Conservation (phyloP, 2,113 vertebrate species). For the Agapornis roseicollis region DNA sequence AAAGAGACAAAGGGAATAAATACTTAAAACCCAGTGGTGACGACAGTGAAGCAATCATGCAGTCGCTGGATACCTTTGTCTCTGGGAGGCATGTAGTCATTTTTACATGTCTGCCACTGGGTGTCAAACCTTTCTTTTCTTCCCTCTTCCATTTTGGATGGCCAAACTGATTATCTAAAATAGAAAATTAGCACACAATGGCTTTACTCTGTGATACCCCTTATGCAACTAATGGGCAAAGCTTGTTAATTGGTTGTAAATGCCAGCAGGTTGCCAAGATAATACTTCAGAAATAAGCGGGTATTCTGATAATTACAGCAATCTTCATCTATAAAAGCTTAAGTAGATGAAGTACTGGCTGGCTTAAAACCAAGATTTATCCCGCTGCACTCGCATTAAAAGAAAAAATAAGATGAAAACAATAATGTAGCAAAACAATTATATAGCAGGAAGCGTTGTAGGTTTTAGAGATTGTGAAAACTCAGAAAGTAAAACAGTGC, state of each 20-base stretch:
- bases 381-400: conserved; percentile 92
- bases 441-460: conserved; percentile 88
- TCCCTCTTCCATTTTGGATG: conserved; percentile 81
- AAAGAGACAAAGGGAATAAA: conserved; percentile 82
- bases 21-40: conserved; percentile 80
- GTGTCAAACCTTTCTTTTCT: conserved; percentile 86
- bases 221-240: conserved; percentile 96
- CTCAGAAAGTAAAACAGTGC: conserved; percentile 87
- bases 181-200: conserved; percentile 92
- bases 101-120: conserved; percentile 82
- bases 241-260: conserved; percentile 99
- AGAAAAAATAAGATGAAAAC: conserved; percentile 85
- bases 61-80: conserved; percentile 83
- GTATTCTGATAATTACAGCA: conserved; percentile 99
- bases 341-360: conserved; percentile 89
- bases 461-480: conserved; percentile 87
- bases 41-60: conserved; percentile 77
- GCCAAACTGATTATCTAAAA: conserved; percentile 88
- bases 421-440: conserved; percentile 85
- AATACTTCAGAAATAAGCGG: conserved; percentile 99
- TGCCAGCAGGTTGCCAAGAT: conserved; percentile 95
- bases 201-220: conserved; percentile 84
- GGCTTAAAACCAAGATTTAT: conserved; percentile 89
- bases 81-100: conserved; percentile 78
- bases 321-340: conserved; percentile 97